Base-by-base conservation (phyloP, 2,888 invertebrate genomes). In the Eilema sororculum region DNA sequence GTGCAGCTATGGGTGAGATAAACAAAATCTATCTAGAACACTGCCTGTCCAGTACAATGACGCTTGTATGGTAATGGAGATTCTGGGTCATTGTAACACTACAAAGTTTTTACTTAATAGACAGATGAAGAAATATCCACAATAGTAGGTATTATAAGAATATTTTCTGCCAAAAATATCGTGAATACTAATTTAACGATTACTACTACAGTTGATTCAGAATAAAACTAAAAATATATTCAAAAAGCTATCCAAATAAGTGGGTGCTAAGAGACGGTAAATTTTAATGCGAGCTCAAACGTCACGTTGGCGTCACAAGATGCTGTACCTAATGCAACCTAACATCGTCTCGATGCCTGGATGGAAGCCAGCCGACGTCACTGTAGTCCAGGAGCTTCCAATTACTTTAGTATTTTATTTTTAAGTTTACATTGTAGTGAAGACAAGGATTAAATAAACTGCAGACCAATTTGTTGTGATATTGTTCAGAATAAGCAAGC, bases 301-400 rank as follows among this genome's bases (percentile, higher is more conserved):
- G 75, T 78, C 73, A 77, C 75, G 76, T 78, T 71, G 67, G 65
- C 78, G 75, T 80, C 81, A 72, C 78, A 77, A 80, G 78, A 77
- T 74, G 74, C 69, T 33, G 75, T 76, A 76, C 73, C 81, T 76
- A 79, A 81, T 78, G 80, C 78, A 81, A 80, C 73, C 79, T 75
- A 78, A 79, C 77, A 78, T 78, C 78, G 69, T 65, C 70, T 71
- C 68, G 71, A 71, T 68, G 80, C 66, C 79, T 85, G 84, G 84
- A 77, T 73, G 73, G 58, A 64, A 77, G 86, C 84, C 83, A 84
- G 84, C 66, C 67, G 68, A 76, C 69, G 65, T 41, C n/a, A 60
- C 4, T 22, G 24, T 73, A 77, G 73, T 28, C 3, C 72, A 41
- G 77, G 77, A 77, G 82, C 28, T 37, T n/a, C 30, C 8, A 30